phyloP scores from a whole-genome alignment of 37 sponge, comb jelly and placozoan species.

The Dysidea cf. avara region DNA sequence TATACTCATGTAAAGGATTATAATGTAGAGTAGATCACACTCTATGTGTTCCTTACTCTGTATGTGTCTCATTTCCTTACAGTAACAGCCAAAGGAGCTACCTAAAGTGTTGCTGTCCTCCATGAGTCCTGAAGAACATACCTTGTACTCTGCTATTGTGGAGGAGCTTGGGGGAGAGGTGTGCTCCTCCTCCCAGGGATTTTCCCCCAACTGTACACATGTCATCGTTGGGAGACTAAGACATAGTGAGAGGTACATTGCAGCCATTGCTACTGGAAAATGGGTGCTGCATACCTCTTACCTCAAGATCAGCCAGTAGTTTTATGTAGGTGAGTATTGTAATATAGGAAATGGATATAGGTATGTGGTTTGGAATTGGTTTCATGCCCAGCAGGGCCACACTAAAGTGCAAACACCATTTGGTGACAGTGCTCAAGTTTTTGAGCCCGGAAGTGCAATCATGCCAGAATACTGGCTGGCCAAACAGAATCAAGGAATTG shows the following conservation, averaged over 20 bases:
- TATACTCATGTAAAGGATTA: no score
- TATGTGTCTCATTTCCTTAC: no score
- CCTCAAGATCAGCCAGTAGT: conserved; percentile 65
- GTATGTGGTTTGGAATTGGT: neutral
- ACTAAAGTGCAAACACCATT: no score
- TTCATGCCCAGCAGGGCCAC: neutral
- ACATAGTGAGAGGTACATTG: conserved; percentile 83
- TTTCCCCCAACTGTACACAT: conserved; percentile 70
- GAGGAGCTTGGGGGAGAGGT: conserved; percentile 70
- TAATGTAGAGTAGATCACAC: no score
- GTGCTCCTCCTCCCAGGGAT: conserved; percentile 52
- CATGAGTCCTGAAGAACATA: no score
- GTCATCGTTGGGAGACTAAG: conserved; percentile 69
- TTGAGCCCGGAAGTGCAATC: no score
- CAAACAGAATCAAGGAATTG: no score
- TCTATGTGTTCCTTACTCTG: no score
- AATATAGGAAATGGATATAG: neutral
- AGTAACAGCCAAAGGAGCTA: no score
- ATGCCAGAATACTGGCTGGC: no score
- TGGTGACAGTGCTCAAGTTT: no score
- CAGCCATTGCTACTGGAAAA: conserved; percentile 83
- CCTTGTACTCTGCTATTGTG: conserved; percentile 65
- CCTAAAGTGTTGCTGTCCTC: no score
- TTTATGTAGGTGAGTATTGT: conserved; percentile 45
- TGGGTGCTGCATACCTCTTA: conserved; percentile 85